Conservation (phyloP, 2,797 vertebrate genomes). For the Trichosurus vulpecula region DNA sequence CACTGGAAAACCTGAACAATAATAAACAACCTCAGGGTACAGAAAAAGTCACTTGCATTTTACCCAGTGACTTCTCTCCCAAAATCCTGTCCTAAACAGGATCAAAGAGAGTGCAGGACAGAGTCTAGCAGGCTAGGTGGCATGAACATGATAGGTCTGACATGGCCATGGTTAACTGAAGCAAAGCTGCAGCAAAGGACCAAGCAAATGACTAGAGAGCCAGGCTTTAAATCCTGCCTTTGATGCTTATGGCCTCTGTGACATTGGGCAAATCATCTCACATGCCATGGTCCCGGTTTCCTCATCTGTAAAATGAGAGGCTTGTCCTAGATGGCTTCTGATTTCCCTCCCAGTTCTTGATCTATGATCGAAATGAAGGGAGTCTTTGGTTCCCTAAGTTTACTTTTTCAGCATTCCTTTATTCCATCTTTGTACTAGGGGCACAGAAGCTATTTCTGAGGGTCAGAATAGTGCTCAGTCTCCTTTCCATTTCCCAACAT, state of each 20-base stretch:
- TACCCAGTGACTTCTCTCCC: not conserved
- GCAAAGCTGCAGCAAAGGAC: not conserved
- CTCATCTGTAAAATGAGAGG: not conserved
- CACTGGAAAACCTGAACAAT: constrained; percentile 14
- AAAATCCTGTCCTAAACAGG: not conserved
- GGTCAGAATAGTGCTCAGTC: no score
- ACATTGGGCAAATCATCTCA: not conserved
- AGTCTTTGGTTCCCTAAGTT: not conserved
- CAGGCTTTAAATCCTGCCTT: not conserved
- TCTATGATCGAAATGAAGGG: not conserved
- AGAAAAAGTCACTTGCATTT: not conserved
- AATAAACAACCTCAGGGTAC: not conserved
- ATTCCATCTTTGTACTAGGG: not conserved
- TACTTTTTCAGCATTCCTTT: not conserved
- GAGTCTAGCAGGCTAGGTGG: not conserved
- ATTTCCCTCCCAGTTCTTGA: no score
- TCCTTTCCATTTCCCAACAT: no score
- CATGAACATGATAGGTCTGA: not conserved
- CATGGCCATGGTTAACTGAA: not conserved
- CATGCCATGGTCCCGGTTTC: not conserved
- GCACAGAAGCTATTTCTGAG: no score
- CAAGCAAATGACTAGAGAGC: not conserved
- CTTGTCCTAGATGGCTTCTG: no score
- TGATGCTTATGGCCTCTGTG: not conserved
- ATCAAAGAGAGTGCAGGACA: not conserved